Percentiles rank a stretch among this genome's conserved stretches.
These are phyloP conservation scores for Eleutherodactylus coqui DNA, from an alignment of 2,797 vertebrate species.

Conservation along the genomic window DNA sequence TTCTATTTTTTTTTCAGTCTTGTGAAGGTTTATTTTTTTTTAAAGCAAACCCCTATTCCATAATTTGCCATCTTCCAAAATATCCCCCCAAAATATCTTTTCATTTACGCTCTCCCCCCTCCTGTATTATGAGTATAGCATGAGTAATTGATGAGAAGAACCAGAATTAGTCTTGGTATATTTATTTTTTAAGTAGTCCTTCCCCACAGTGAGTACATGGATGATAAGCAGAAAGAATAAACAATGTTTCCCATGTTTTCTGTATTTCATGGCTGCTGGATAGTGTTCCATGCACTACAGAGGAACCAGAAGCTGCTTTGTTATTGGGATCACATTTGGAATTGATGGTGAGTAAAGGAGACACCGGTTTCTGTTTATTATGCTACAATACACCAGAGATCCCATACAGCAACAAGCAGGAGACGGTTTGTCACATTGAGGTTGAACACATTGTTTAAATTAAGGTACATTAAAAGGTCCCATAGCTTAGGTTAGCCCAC, in stretches of 20 bases:
- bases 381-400: conserved; percentile 62
- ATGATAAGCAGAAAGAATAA: conserved; percentile 45
- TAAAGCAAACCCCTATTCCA: not conserved
- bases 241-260: conserved; percentile 24
- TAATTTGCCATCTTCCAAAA: not conserved
- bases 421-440: conserved; percentile 56
- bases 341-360: conserved; percentile 52
- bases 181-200: conserved; percentile 52
- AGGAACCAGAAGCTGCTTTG: conserved; percentile 40
- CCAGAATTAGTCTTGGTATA: conserved; percentile 29
- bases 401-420: conserved; percentile 51
- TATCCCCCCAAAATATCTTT: not conserved
- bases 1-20: not conserved
- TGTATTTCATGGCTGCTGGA: not conserved
- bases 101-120: not conserved
- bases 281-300: conserved; percentile 42
- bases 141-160: conserved; percentile 33
- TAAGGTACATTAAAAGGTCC: conserved; percentile 58
- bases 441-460: conserved; percentile 59
- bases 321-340: conserved; percentile 32
- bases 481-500: conserved; percentile 47
- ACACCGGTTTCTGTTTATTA: conserved; percentile 59
- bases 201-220: conserved; percentile 23
- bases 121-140: not conserved
- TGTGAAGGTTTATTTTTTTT: not conserved